Evolutionary conservation across 2,113 vertebrate genomes (phyloP), one percentile per base, ranked within the genome.

Genomic region (Romanogobio albipinnatus): DNA sequence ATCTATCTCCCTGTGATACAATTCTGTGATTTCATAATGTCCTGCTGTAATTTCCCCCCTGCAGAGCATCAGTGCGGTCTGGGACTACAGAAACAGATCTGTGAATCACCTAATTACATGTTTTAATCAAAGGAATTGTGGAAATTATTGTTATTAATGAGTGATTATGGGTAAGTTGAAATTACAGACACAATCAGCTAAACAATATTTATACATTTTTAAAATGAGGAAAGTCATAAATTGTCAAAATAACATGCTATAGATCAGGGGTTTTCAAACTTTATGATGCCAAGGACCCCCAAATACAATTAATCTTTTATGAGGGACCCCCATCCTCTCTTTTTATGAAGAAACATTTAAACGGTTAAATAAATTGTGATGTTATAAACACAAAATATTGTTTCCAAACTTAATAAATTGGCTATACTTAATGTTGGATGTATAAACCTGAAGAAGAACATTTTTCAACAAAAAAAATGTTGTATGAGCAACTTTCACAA

Each of bases 1-100:
- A 64, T 81, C 76, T 56, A 74, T 82, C 71, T 70, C 49, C 19
- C 36, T 75, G 47, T 84, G 86, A 81, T 71, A 84, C 59, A 73
- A 81, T 49, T 29, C 26, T 29, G 29, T 66, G 76, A 74, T 81
- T 83, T 77, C 64, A 85, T 49, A 36, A 83, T 11, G 51, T 19
- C 36, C 43, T 22, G 61, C 81, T 79, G 64, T 58, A 76, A 24
- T 83, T 83, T 62, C 22, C 45, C 59, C 53, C 76, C 51, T n/a
- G 64, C 45, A 45, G 58, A 29, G 70, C 58, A 29, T 10, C 62
- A 74, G 33, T 15, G 15, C 8, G 24, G 24, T 59, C 39, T 10
- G 11, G 7, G 11, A 62, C 51, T 17, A 51, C 17, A 86, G 17
- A 59, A 58, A 49, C 76, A 78, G 29, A 76, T 43, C 59, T 66